phyloP scores from a whole-genome alignment of 2,797 vertebrate species.

The Myripristis murdjan region DNA sequence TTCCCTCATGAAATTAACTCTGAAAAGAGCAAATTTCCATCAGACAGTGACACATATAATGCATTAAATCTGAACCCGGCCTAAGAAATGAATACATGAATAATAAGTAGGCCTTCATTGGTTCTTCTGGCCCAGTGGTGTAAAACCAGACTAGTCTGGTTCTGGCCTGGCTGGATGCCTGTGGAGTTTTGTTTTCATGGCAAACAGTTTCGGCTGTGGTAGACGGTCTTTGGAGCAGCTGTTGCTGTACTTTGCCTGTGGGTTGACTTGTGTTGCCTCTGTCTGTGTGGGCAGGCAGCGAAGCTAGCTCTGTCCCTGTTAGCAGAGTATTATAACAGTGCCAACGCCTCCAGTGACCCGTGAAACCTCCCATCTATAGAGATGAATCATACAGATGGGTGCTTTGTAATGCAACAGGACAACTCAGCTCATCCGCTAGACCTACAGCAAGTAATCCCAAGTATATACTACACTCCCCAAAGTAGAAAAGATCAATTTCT shows the following conservation, averaged over 20 bases:
- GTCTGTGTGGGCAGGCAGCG: conserved; percentile 74
- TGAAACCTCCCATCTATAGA: conserved; percentile 76
- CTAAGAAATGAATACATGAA: not conserved
- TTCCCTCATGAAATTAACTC: not conserved
- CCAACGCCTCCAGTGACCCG: conserved; percentile 78
- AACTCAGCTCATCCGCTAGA: conserved; percentile 51
- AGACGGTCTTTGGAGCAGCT: conserved; percentile 53
- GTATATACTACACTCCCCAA: conserved; percentile 40
- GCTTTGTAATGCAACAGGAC: conserved; percentile 68
- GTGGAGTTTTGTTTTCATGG: conserved; percentile 19
- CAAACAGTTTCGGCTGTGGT: conserved; percentile 32
- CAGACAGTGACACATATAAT: not conserved
- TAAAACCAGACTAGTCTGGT: conserved; percentile 9
- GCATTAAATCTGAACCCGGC: too few relatives aligned
- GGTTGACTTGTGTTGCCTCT: conserved; percentile 58
- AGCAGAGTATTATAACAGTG: conserved; percentile 73
- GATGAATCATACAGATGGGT: conserved; percentile 75
- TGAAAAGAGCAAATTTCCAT: not conserved
- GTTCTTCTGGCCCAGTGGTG: conserved; percentile 21
- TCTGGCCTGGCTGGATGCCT: conserved; percentile 4
- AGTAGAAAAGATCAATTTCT: conserved; percentile 35
- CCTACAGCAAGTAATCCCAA: conserved; percentile 44
- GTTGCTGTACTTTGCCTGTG: conserved; percentile 52
- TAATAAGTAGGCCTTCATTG: conserved; percentile 5
- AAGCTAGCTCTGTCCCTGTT: conserved; percentile 72